Percentiles rank a stretch among this genome's conserved stretches.
Conservation (phyloP, 1,140 invertebrate species). For the Pachypsylla venusta region DNA sequence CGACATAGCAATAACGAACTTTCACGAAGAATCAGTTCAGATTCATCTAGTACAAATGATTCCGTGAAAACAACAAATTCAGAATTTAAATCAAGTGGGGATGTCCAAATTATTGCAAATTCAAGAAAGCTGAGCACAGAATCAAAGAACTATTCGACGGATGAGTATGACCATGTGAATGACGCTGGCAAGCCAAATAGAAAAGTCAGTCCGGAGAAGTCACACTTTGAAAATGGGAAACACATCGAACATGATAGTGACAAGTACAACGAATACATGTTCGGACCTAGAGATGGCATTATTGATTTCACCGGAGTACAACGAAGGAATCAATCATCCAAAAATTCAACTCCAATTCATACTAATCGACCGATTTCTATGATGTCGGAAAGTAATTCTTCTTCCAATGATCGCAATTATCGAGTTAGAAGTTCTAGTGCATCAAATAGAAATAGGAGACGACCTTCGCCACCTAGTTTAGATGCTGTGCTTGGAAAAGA, state of each 20-base stretch:
- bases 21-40: no score
- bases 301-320: slow-evolving; percentile 1
- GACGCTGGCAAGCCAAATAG: neutral
- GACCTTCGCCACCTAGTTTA: slow-evolving; percentile 25
- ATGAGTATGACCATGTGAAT: neutral
- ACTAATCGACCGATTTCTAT: slow-evolving; percentile 18
- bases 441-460: slow-evolving; percentile 24
- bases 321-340: neutral
- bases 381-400: slow-evolving; percentile 9
- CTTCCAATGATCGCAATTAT: neutral
- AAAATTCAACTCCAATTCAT: no score
- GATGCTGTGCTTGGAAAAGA: slow-evolving; percentile 16
- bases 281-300: neutral
- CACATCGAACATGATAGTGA: no score
- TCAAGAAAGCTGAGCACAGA: neutral
- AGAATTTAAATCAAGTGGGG: neutral
- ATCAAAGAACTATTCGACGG: neutral
- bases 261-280: neutral
- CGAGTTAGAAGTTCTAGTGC: slow-evolving; percentile 23
- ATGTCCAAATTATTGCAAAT: neutral
- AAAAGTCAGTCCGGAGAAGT: neutral
- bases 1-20: no score
- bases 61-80: no score
- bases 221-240: no score
- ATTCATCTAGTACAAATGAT: no score